phyloP scores from a whole-genome alignment of 2,797 vertebrate genomes.

The Xenopus petersii region DNA sequence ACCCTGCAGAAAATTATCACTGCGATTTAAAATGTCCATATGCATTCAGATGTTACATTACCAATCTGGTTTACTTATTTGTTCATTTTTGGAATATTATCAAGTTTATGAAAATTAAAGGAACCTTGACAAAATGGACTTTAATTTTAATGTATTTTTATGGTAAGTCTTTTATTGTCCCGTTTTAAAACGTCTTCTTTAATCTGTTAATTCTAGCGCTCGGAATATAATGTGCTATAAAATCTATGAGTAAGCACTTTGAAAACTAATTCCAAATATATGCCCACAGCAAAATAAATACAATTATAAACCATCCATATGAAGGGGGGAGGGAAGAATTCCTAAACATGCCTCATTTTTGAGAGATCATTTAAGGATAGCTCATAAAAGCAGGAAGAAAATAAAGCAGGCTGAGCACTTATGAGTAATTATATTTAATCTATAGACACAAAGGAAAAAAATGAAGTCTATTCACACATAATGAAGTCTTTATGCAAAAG shows the following conservation, averaged over 20 bases:
- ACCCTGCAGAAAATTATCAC: no score
- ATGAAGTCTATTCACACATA: slow-evolving; percentile 25
- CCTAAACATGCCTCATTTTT: slow-evolving; percentile 11
- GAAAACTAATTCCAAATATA: neutral
- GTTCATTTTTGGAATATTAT: neutral
- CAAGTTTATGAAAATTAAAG: neutral
- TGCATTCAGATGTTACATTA: no score
- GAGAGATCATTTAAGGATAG: slow-evolving; percentile 31
- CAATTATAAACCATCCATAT: neutral
- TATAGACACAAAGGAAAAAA: slow-evolving; percentile 27
- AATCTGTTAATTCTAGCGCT: neutral
- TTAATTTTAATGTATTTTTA: neutral
- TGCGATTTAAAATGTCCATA: no score
- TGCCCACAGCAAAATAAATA: neutral
- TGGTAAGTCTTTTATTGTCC: neutral
- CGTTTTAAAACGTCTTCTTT: neutral
- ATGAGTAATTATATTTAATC: slow-evolving; percentile 40
- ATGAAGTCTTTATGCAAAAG: slow-evolving; percentile 18
- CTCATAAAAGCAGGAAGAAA: slow-evolving; percentile 13
- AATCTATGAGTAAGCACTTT: slow-evolving; percentile 1
- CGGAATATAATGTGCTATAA: neutral
- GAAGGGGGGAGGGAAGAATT: neutral
- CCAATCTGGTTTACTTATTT: no score
- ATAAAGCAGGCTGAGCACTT: neutral
- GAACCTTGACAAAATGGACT: neutral